Base-by-base conservation (phyloP, 1,140 invertebrate species). In the Bombus huntii region DNA sequence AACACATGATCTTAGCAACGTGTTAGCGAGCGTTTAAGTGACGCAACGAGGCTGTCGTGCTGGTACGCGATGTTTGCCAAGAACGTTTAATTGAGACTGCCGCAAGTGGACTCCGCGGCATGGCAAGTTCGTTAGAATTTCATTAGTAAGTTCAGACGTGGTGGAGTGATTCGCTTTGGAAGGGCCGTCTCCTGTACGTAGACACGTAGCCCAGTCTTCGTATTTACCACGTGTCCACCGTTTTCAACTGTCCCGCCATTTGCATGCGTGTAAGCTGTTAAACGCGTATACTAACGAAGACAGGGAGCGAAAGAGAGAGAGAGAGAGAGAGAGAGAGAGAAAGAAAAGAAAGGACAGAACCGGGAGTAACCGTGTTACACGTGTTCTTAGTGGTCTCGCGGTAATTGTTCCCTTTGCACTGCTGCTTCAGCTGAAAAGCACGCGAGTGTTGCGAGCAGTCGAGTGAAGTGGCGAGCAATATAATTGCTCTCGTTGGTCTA, bases 41-140 rank as follows among this genome's bases (percentile, higher is more conserved):
- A 57, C 74, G 74, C 34, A 62, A 80, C 73, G 59, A 73, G 44
- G 37, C 79, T 76, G 34, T 88, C 66, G 53, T 39, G 71, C 42
- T 65, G 37, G 47, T 71, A 72, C 74, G 75, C 66, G 66, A 78
- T 83, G 73, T 89, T 91, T 91, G 81, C 71, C 44, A 79, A 71
- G 57, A 76, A 70, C 87, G 81, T 89, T 87, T 91, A 91, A 91
- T 91, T 86, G 74, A 85, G 47, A 80, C 80, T 42, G 42, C 47
- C 79, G 75, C 68, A 53, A 80, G 83, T 86, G 81, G 75, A 90
- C 78, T 84, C 13, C 31, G 25, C 81, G 34, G 37, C 57, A 70
- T 68, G 81, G 86, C 88, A 89, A 89, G 81, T 87, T 83, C 90
- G 81, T 92, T 92, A 92, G 91, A 92, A 91, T 91, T 92, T 92